phyloP scores from a whole-genome alignment of 2,888 invertebrate genomes.

The Tinea semifulvella region DNA sequence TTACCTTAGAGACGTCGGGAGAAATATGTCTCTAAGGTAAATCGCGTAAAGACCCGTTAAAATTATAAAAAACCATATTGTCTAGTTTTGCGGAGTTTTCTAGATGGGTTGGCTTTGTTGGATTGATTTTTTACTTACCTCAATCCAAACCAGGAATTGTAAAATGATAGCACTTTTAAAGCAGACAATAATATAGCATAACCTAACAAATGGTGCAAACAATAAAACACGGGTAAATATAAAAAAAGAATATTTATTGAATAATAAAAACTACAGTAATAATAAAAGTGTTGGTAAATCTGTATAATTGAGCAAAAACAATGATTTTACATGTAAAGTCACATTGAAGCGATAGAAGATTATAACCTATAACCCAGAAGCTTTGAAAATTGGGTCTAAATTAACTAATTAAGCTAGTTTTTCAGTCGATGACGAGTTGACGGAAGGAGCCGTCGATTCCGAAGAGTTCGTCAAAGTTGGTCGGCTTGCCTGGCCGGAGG shows the following conservation, averaged over 20 bases:
- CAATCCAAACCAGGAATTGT: too few species aligned
- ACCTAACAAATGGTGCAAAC: not conserved
- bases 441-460: constrained; percentile 91
- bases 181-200: too few species aligned
- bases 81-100: too few species aligned
- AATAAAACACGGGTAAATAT: not conserved
- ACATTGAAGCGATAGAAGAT: not conserved
- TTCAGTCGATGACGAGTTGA: constrained; percentile 80
- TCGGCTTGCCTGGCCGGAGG: constrained; percentile 84
- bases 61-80: too few species aligned
- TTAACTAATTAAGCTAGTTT: constrained; percentile 10
- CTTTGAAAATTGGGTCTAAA: not conserved
- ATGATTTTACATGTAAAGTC: not conserved
- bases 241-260: constrained; percentile 7
- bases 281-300: not conserved
- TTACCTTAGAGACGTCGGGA: too few species aligned
- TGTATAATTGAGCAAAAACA: constrained; percentile 7
- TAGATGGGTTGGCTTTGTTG: too few species aligned
- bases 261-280: not conserved
- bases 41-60: too few species aligned
- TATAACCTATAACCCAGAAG: not conserved
- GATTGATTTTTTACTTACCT: too few species aligned
- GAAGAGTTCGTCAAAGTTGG: constrained; percentile 85
- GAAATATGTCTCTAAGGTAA: too few species aligned
- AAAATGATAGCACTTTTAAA: too few species aligned